Evolutionary conservation across 2,797 vertebrate species (phyloP).

Genomic region (Melanotaenia trifasciata): DNA sequence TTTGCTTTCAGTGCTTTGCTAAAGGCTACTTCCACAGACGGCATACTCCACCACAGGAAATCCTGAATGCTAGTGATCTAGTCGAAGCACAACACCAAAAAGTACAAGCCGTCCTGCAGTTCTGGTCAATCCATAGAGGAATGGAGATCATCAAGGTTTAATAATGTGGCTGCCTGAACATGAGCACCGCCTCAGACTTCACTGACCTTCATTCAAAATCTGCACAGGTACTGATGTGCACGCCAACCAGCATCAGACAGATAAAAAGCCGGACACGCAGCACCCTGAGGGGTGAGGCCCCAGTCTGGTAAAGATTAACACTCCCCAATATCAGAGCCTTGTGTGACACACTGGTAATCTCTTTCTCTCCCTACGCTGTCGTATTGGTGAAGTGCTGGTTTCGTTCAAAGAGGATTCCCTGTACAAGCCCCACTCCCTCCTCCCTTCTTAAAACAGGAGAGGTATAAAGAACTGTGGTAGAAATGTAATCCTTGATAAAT

Average conservation of each 20-base stretch:
- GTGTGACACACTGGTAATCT: conserved; percentile 68
- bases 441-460: conserved; percentile 47
- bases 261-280: conserved; percentile 44
- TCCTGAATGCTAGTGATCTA: not conserved
- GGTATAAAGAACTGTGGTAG: conserved; percentile 30
- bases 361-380: conserved; percentile 44
- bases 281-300: conserved; percentile 19
- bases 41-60: not conserved
- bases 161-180: conserved; percentile 15
- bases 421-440: conserved; percentile 5
- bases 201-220: conserved; percentile 40
- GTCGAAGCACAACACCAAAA: not conserved
- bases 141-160: conserved; percentile 37
- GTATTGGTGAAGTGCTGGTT: conserved; percentile 39
- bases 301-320: conserved; percentile 75
- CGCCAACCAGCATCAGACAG: conserved; percentile 23
- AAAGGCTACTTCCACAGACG: not conserved
- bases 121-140: conserved; percentile 16
- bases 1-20: not conserved
- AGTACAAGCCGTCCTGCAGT: not conserved
- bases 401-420: conserved; percentile 64
- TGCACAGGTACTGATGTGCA: not conserved
- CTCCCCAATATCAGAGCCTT: conserved; percentile 60
- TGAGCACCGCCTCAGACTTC: conserved; percentile 3
- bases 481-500: conserved; percentile 14